A percentile compares a stretch with the other conserved stretches of the same genome.
Evolutionary conservation across 2,113 vertebrate genomes (phyloP).

Genomic region (Tympanuchus pallidicinctus): DNA sequence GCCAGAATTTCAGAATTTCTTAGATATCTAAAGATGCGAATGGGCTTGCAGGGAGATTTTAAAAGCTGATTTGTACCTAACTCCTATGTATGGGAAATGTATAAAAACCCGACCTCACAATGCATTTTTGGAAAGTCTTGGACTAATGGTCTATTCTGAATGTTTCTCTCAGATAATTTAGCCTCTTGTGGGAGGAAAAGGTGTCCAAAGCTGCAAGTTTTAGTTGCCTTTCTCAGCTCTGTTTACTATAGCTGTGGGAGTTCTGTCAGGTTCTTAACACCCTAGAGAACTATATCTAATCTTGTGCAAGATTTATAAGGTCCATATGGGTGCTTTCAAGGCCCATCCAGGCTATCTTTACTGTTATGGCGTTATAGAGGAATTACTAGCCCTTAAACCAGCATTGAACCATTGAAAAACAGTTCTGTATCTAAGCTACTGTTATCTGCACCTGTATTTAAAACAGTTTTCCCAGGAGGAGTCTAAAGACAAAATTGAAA

Average conservation of each 20-base stretch:
- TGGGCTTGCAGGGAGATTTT: neutral
- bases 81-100: neutral
- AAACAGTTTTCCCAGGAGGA: slow-evolving; percentile 51
- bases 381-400: slow-evolving; percentile 12
- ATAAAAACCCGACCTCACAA: neutral
- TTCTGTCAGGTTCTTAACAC: slow-evolving; percentile 11
- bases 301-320: slow-evolving; percentile 1
- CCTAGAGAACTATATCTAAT: slow-evolving; percentile 26
- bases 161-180: slow-evolving; percentile 1
- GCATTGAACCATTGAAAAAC: slow-evolving; percentile 8
- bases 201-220: neutral
- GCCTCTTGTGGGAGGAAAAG: neutral
- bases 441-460: slow-evolving; percentile 37
- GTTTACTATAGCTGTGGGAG: neutral
- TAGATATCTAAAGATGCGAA: neutral
- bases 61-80: neutral
- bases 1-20: slow-evolving; percentile 10
- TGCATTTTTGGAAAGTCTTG: neutral
- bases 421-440: slow-evolving; percentile 17
- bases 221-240: slow-evolving; percentile 4
- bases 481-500: slow-evolving; percentile 61
- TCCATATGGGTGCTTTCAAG: neutral
- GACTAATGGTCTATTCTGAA: neutral
- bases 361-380: slow-evolving; percentile 12
- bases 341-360: neutral